Base-by-base conservation (phyloP, 1,140 invertebrate species). In the Cotesia typhae region DNA sequence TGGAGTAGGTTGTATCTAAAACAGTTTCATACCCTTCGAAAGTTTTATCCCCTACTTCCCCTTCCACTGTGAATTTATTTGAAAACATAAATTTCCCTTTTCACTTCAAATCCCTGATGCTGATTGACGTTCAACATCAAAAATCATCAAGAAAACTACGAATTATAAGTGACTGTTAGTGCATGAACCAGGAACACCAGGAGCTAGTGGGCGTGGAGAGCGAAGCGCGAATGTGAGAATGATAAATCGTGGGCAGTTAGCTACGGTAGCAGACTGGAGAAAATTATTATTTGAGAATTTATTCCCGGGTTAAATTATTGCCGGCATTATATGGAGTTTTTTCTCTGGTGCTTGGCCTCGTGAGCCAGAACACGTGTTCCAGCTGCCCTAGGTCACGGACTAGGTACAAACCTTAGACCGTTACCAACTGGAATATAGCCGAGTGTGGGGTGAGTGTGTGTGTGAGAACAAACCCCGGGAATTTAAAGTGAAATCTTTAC, bases 271-370 rank as follows among this genome's bases (percentile, higher is more conserved):
- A 76, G 74, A 47, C 75, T 64, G 61, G 68, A 75, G 74, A 82
- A 82, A 84, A 86, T 85, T 83, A 85, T 84, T 81, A 85, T 86
- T 82, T 79, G 80, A 81, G 75, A 85, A 86, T 85, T 85, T 85
- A 85, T 85, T 84, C 81, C 76, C 73, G 73, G 67, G 47, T 67
- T 72, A 82, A 64, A 67, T 72, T 72, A 74, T 85, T 82, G 75
- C 79, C 76, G 75, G 78, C 78, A 83, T 85, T 85, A 84, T 80
- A 73, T 77, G 80, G 12, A 71, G 41, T 14, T 52, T 35, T 14
- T 36, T 57, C 41, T 36, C 17, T 35, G 10, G n/a, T 51, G 47
- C 66, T 55, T 67, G 28, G 17, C 38, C 36, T 66, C 37, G 79
- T 77, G 77, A 81, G 78, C 61, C 77, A 35, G 53, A 82, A 82